Conservation (phyloP, 1,140 invertebrate species). For the Anthonomus grandis region DNA sequence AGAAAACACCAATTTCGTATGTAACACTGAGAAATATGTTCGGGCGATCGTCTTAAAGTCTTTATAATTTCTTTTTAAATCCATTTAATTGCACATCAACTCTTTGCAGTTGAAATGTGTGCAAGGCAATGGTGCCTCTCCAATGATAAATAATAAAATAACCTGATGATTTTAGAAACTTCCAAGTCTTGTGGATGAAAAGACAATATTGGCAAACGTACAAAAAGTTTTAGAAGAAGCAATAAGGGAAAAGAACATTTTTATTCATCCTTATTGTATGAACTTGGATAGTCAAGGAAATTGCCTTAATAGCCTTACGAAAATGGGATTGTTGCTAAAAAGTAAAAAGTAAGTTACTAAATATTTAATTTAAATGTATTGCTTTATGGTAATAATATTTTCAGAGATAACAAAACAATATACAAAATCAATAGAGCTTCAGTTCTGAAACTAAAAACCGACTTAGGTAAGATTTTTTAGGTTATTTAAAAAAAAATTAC, state of each 20-base stretch:
- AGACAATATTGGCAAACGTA: conserved; percentile 48
- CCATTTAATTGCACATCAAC: no score
- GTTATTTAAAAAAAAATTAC: no score
- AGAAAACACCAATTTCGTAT: no score
- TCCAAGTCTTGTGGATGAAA: conserved; percentile 46
- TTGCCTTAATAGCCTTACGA: conserved; percentile 48
- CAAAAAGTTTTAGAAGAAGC: conserved; percentile 53
- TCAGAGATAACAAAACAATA: conserved; percentile 25
- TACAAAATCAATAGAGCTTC: conserved; percentile 24
- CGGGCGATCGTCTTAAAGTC: no score
- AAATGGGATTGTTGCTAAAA: conserved; percentile 41
- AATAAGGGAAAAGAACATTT: conserved; percentile 39
- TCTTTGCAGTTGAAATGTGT: no score
- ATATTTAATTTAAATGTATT: no score
- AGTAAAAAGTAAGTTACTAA: conserved; percentile 47
- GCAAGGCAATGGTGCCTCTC: no score
- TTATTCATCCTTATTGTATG: conserved; percentile 59
- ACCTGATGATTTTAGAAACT: conserved; percentile 39
- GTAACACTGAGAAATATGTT: no score
- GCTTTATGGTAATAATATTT: conserved; percentile 9
- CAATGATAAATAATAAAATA: conserved; percentile 22
- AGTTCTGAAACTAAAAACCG: conserved; percentile 18
- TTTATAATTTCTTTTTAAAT: no score
- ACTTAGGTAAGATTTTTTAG: conserved; percentile 24
- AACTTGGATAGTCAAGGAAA: conserved; percentile 54